phyloP scores from a whole-genome alignment of 1,140 invertebrate genomes.

The Drosophila carrolli region DNA sequence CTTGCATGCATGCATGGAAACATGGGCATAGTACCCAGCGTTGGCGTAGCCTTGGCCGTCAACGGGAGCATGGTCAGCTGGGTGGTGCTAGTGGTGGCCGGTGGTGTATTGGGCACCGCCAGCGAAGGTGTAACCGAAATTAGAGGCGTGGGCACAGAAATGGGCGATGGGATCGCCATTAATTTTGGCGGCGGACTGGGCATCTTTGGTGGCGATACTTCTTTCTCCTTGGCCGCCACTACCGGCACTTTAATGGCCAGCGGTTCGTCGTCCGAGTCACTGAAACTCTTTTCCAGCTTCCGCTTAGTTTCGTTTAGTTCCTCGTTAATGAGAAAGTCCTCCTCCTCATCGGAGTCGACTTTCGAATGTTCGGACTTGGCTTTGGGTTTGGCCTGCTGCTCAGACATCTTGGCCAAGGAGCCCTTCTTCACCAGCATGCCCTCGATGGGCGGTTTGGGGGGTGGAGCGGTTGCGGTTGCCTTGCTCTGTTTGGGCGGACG shows the following conservation, averaged over 20 bases:
- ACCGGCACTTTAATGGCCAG: constrained; percentile 85
- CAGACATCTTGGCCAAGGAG: constrained; percentile 59
- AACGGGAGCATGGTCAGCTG: constrained; percentile 70
- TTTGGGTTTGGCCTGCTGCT: constrained; percentile 65
- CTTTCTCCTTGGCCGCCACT: constrained; percentile 51
- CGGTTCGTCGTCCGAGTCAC: constrained; percentile 87
- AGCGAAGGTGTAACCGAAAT: constrained; percentile 8
- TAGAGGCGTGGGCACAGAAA: constrained; percentile 2
- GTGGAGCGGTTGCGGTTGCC: constrained; percentile 3
- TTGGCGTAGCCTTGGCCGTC: constrained; percentile 51
- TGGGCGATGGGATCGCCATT: constrained; percentile 5
- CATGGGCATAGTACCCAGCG: constrained; percentile 20
- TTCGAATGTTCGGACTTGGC: constrained; percentile 68
- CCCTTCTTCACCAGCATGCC: constrained; percentile 81
- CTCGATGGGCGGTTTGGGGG: constrained; percentile 70
- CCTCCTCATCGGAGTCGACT: constrained; percentile 77
- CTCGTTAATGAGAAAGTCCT: constrained; percentile 79
- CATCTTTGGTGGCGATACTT: constrained; percentile 17
- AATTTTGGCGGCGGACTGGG: constrained; percentile 13
- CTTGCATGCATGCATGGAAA: constrained; percentile 41
- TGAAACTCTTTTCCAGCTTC: constrained; percentile 85
- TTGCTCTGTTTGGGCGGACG: constrained; percentile 71
- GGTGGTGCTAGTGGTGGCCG: constrained; percentile 18
- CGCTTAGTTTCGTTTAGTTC: constrained; percentile 84
- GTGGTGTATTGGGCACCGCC: constrained; percentile 3